These are phyloP conservation scores for Panthera uncia DNA, from an alignment of 2,113 vertebrate genomes.

Conservation along the genomic window DNA sequence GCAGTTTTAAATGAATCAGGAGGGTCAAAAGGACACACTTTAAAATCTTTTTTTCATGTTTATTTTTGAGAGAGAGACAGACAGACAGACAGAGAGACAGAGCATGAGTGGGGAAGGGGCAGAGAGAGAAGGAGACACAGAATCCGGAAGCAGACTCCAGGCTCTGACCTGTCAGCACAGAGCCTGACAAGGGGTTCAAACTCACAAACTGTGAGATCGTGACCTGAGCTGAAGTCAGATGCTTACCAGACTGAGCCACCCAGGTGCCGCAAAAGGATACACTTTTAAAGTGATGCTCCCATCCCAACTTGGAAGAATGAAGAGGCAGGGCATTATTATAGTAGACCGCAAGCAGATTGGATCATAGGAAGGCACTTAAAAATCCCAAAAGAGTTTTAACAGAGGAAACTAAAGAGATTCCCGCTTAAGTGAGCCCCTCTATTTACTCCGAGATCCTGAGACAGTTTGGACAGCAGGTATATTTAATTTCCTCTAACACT, in stretches of 20 bases:
- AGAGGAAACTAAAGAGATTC: not conserved
- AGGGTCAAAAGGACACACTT: not conserved
- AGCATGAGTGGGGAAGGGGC: too few relatives aligned
- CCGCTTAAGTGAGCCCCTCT: not conserved
- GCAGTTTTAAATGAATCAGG: not conserved
- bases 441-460: not conserved
- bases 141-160: too few relatives aligned
- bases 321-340: not conserved
- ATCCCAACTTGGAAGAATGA: not conserved
- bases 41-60: not conserved
- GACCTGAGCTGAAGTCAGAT: too few relatives aligned
- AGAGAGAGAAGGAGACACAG: too few relatives aligned
- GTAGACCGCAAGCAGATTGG: not conserved
- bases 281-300: not conserved
- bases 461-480: slow-evolving; percentile 25
- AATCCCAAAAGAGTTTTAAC: not conserved
- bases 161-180: too few relatives aligned
- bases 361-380: not conserved
- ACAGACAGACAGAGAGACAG: too few relatives aligned
- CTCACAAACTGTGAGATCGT: too few relatives aligned
- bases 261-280: too few relatives aligned
- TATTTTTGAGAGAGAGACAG: too few relatives aligned
- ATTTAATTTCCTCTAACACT: slow-evolving; percentile 27
- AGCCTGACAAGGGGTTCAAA: too few relatives aligned
- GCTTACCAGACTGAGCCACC: too few relatives aligned